phyloP scores from a whole-genome alignment of 2,113 vertebrate species.

The Paramisgurnus dabryanus region DNA sequence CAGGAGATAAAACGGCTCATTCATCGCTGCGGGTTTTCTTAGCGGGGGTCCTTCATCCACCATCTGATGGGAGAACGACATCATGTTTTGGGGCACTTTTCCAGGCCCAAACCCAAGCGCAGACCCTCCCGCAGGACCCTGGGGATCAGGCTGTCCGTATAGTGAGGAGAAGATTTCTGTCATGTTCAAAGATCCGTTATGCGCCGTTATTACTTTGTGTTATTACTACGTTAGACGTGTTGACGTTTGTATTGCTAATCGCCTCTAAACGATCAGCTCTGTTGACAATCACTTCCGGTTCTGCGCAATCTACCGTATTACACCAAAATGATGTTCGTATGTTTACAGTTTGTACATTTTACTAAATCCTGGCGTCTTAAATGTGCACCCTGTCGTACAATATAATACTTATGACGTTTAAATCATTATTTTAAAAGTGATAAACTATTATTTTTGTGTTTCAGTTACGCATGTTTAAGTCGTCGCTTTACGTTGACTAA shows the following conservation, averaged over 20 bases:
- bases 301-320: neutral
- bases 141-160: slow-evolving; percentile 83
- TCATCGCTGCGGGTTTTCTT: slow-evolving; percentile 79
- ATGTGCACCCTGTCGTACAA: neutral
- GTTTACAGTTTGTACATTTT: neutral
- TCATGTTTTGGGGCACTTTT: slow-evolving; percentile 77
- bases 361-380: neutral
- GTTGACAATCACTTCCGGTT: slow-evolving; percentile 36
- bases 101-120: slow-evolving; percentile 82
- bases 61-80: slow-evolving; percentile 72
- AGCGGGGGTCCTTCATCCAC: slow-evolving; percentile 77
- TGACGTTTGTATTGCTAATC: neutral
- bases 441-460: neutral
- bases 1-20: slow-evolving; percentile 89
- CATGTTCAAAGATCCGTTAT: slow-evolving; percentile 54
- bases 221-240: neutral
- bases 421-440: neutral
- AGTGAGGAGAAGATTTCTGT: slow-evolving; percentile 91
- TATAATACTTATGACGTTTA: neutral
- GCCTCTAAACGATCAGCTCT: neutral
- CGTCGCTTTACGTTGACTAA: neutral
- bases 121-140: slow-evolving; percentile 75
- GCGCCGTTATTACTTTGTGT: neutral
- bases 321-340: neutral
- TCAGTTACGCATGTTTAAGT: slow-evolving; percentile 5